A percentile compares a stretch with the other conserved stretches of the same genome.
Conservation (phyloP, 2,113 vertebrate genomes). For the Arenaria interpres region DNA sequence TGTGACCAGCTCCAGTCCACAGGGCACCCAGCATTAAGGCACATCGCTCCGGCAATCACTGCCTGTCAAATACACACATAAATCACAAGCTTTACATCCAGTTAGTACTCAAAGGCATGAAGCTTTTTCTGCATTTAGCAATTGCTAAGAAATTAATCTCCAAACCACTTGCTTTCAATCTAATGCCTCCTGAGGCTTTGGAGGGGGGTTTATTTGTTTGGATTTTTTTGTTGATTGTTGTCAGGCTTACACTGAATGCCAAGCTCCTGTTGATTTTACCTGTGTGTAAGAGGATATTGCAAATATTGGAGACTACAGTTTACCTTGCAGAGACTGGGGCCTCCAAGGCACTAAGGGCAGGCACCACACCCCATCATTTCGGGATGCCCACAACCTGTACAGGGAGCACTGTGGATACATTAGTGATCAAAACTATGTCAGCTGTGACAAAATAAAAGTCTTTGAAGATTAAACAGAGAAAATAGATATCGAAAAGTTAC, state of each 20-base stretch:
- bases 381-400: neutral
- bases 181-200: neutral
- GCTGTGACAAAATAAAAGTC: neutral
- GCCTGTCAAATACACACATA: neutral
- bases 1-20: neutral
- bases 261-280: neutral
- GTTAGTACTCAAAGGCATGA: neutral
- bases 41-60: neutral
- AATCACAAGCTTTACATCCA: neutral
- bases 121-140: neutral
- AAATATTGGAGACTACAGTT: neutral
- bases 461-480: constrained; percentile 11
- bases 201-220: neutral
- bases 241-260: neutral
- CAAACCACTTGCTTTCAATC: neutral
- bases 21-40: rapidly evolving
- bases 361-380: neutral
- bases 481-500: neutral
- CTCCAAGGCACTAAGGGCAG: neutral
- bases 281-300: neutral
- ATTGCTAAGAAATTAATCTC: neutral
- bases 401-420: neutral
- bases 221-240: neutral
- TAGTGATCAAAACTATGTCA: neutral
- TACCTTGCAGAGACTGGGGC: neutral